Base-by-base conservation (phyloP, 2,797 vertebrate species). In the Protonibea diacanthus region DNA sequence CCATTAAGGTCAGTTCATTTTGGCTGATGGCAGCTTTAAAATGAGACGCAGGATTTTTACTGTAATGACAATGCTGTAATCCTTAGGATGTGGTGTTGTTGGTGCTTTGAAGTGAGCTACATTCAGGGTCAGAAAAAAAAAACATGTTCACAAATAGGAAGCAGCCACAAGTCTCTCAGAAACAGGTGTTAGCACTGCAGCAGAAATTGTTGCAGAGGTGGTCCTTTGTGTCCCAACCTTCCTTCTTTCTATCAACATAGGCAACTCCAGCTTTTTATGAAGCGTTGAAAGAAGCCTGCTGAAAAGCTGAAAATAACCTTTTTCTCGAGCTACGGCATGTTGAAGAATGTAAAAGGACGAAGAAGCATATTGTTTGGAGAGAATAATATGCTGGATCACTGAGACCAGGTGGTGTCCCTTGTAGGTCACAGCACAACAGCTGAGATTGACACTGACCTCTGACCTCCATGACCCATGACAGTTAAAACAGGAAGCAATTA, bases 1-100 rank as follows among this genome's bases (percentile, higher is more conserved):
- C 78, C 87, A 90, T 93, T 92, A 93, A 86, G 88, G 82, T 63
- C 79, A 23, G 79, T 88, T 88, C 21, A 88, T 86, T 93, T 87
- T 81, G 86, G 86, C 90, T 90, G 89, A 91, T 84, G 86, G 87
- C 74, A 69, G 88, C 84, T 93, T 91, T 87, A 81, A 90, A 87
- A 84, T 81, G 80, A 83, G 88, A 83, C 60, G 68, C 74, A 59
- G 76, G 75, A 68, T 83, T 80, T 86, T 83, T 81, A 86, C 81
- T 77, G 78, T 87, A 91, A 89, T 91, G 88, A 93, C 80, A 88
- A 82, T 29, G 52, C 65, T 79, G 83, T 85, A 78, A 87, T 86
- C 71, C 88, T 66, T 85, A 81, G 78, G 61, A 59, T 29, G 79
- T 5, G 21, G 21, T 51, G 84, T 47, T 83, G 78, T 52, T 69